Conservation (phyloP, 2,113 vertebrate species). For the Danionella cerebrum region DNA sequence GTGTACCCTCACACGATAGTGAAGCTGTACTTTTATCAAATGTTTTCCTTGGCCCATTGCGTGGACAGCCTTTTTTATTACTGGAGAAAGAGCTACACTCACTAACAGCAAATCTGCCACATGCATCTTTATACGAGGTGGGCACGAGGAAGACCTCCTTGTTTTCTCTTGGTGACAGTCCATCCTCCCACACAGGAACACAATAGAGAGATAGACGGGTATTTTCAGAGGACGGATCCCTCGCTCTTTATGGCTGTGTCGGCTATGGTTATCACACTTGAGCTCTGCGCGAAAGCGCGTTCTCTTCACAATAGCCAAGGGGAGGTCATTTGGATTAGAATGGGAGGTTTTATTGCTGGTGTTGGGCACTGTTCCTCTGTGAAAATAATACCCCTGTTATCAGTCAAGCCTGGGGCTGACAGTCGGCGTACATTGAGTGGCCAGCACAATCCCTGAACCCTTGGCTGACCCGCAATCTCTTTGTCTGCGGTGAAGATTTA, state of each 20-base stretch:
- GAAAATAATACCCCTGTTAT: slow-evolving; percentile 45
- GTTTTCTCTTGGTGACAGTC: slow-evolving; percentile 11
- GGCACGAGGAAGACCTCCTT: slow-evolving; percentile 22
- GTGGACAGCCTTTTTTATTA: slow-evolving; percentile 2
- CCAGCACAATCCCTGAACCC: slow-evolving; percentile 38
- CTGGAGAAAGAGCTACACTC: background rate
- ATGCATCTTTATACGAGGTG: slow-evolving; percentile 32
- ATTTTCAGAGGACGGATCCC: slow-evolving; percentile 17
- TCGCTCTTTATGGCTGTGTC: background rate
- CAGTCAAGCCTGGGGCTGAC: slow-evolving; percentile 41
- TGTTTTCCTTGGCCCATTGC: slow-evolving; percentile 7
- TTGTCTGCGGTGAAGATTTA: slow-evolving; percentile 43
- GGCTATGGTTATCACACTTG: slow-evolving; percentile 34
- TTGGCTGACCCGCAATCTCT: slow-evolving; percentile 39
- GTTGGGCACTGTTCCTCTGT: slow-evolving; percentile 25
- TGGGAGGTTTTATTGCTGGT: slow-evolving; percentile 43
- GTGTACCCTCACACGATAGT: too few relatives aligned
- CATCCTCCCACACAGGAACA: slow-evolving; percentile 27
- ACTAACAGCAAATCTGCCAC: slow-evolving; percentile 20
- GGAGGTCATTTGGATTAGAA: slow-evolving; percentile 40
- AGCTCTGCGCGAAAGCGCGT: slow-evolving; percentile 4
- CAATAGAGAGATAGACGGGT: slow-evolving; percentile 33
- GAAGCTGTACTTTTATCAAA: too few relatives aligned
- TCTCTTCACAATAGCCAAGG: slow-evolving; percentile 37
- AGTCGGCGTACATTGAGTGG: slow-evolving; percentile 38